phyloP scores from a whole-genome alignment of 2,888 invertebrate genomes.

The Xestoiulus laeticollis region DNA sequence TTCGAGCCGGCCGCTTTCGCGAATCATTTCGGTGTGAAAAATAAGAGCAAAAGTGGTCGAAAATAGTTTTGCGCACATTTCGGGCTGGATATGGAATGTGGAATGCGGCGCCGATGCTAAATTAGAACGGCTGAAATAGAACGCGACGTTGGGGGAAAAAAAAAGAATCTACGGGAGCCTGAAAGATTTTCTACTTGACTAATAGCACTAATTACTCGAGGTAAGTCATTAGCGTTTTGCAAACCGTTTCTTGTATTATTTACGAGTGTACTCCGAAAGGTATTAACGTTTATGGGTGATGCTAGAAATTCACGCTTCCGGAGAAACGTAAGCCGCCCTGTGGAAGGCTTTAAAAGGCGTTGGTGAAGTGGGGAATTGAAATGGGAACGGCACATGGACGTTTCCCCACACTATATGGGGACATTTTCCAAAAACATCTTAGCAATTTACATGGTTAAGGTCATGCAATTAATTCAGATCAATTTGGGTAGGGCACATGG shows the following conservation, averaged over 20 bases:
- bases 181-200: neutral
- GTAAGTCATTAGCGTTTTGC: neutral
- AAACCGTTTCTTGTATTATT: neutral
- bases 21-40: neutral
- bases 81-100: constrained; percentile 31
- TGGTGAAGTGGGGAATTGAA: neutral
- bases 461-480: too few species aligned
- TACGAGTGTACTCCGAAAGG: neutral
- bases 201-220: neutral
- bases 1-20: neutral
- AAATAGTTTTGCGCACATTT: neutral
- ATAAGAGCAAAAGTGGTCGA: neutral
- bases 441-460: too few species aligned
- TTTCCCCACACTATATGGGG: too few species aligned
- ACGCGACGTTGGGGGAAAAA: neutral
- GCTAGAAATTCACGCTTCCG: neutral
- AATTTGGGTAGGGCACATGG: too few species aligned
- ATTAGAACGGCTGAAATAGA: constrained; percentile 19
- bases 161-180: neutral
- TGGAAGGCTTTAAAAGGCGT: constrained; percentile 1
- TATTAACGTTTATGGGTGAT: neutral
- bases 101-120: neutral
- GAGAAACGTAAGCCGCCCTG: neutral
- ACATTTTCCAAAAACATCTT: too few species aligned
- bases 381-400: too few species aligned